A percentile compares a stretch with the other conserved stretches of the same genome.
phyloP scores from a whole-genome alignment of 2,888 invertebrate species.

The Latrodectus hesperus region DNA sequence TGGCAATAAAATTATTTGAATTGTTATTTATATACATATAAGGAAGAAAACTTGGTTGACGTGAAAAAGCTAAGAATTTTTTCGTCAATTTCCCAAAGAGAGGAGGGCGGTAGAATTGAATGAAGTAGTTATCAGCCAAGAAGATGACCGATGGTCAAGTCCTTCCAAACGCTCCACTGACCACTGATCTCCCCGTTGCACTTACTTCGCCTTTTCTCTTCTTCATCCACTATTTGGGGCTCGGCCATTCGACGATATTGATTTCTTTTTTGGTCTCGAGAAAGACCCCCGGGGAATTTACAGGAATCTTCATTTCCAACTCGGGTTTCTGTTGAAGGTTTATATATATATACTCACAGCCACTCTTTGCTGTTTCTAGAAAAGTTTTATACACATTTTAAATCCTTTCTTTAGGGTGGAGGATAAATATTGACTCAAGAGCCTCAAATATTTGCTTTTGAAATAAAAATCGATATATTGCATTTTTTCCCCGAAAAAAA shows the following conservation, averaged over 20 bases:
- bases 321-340: neutral
- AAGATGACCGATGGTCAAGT: slow-evolving; percentile 5
- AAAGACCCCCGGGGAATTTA: neutral
- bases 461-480: too few species aligned
- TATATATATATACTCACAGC: neutral
- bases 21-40: too few species aligned
- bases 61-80: neutral
- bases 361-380: neutral
- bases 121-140: slow-evolving; percentile 5
- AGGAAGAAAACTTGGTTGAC: too few species aligned
- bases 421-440: slow-evolving; percentile 1
- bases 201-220: neutral
- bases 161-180: neutral
- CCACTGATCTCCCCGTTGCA: slow-evolving; percentile 1
- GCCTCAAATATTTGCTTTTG: too few species aligned
- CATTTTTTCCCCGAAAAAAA: too few species aligned
- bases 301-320: neutral
- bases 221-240: neutral
- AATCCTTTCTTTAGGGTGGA: neutral
- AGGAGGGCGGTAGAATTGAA: neutral
- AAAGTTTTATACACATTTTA: slow-evolving; percentile 3
- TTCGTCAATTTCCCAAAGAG: neutral
- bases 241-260: slow-evolving; percentile 3
- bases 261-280: neutral
- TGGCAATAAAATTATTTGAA: too few species aligned